Conservation (phyloP, 2,888 invertebrate species). For the Rotaria macrura region DNA sequence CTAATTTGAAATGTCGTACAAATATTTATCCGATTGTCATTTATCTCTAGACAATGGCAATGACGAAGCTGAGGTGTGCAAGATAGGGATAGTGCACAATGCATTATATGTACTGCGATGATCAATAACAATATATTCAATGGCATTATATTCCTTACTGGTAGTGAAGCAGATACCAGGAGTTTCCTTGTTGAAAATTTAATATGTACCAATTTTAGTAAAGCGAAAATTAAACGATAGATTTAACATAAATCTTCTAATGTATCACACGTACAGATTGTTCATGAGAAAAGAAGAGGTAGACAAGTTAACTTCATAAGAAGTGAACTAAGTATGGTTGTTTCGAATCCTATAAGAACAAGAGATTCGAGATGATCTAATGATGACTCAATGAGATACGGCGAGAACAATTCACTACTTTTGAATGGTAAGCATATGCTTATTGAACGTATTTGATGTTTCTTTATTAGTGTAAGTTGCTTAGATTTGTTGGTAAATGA, state of each 20-base stretch:
- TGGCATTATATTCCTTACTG: neutral
- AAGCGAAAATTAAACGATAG: neutral
- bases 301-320: neutral
- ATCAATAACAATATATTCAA: neutral
- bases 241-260: neutral
- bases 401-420: no score
- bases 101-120: neutral
- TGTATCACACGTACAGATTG: neutral
- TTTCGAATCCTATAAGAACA: neutral
- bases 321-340: neutral
- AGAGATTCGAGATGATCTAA: neutral
- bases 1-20: no score
- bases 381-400: neutral
- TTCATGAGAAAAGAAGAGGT: neutral
- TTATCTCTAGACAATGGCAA: neutral
- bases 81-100: neutral
- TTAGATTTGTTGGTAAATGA: no score
- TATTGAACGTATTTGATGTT: no score
- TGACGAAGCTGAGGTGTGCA: neutral
- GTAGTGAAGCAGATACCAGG: neutral
- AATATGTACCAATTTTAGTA: neutral
- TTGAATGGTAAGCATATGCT: no score
- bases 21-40: no score
- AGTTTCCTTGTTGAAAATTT: neutral
- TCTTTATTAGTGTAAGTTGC: no score